A percentile compares a stretch with the other conserved stretches of the same genome.
These are phyloP conservation scores for Hozukius guyotensis DNA, from an alignment of 2,797 vertebrate species.

Conservation along the genomic window DNA sequence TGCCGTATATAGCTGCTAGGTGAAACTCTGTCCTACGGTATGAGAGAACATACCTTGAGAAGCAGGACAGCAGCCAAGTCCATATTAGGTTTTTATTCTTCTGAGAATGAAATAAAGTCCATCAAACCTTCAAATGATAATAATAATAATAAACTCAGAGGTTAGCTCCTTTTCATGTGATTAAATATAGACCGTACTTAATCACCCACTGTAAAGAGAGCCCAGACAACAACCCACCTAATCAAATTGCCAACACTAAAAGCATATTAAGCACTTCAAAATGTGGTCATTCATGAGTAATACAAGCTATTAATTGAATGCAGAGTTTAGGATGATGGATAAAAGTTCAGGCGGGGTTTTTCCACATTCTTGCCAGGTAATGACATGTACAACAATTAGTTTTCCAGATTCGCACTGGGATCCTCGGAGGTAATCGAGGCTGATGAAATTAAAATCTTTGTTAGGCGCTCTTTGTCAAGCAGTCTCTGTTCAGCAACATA, in stretches of 20 bases:
- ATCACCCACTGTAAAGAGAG: slow-evolving; percentile 31
- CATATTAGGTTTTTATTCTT: slow-evolving; percentile 69
- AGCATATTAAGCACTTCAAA: slow-evolving; percentile 40
- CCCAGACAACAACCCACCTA: slow-evolving; percentile 10
- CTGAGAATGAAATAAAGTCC: slow-evolving; percentile 64
- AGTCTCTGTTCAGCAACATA: slow-evolving; percentile 61
- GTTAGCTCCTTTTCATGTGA: slow-evolving; percentile 26
- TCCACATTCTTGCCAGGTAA: slow-evolving; percentile 53
- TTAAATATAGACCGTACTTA: slow-evolving; percentile 35
- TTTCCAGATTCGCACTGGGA: slow-evolving; percentile 62
- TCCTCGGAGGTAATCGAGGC: slow-evolving; percentile 58
- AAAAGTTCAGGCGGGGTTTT: slow-evolving; percentile 23
- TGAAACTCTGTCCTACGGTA: slow-evolving; percentile 64
- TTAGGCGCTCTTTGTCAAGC: slow-evolving; percentile 50
- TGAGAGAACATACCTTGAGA: slow-evolving; percentile 52
- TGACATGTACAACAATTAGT: slow-evolving; percentile 73
- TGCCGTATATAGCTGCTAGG: slow-evolving; percentile 64
- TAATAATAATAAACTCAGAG: slow-evolving; percentile 27
- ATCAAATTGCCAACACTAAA: slow-evolving; percentile 32
- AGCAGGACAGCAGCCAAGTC: slow-evolving; percentile 64
- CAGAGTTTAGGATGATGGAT: slow-evolving; percentile 35
- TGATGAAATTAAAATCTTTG: slow-evolving; percentile 78
- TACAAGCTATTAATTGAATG: slow-evolving; percentile 29
- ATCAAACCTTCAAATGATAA: slow-evolving; percentile 29
- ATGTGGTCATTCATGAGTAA: slow-evolving; percentile 29